phyloP scores from a whole-genome alignment of 2,888 invertebrate species.

The Pachymerium ferrugineum region DNA sequence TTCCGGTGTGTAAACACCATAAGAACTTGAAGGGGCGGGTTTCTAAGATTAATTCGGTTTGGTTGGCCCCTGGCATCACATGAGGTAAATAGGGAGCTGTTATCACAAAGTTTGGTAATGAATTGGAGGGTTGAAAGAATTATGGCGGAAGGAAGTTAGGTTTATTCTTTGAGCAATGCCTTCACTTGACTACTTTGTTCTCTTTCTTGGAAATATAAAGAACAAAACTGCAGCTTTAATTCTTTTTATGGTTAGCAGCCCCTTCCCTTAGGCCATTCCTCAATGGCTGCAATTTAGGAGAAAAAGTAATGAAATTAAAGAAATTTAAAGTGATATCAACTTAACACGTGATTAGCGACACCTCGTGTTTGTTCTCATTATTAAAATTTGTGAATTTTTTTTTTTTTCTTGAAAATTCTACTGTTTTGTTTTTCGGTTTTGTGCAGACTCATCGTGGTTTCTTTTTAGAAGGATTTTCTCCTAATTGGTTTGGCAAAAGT shows the following conservation, averaged over 20 bases:
- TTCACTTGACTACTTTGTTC: background rate
- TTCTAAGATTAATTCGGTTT: background rate
- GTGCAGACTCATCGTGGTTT: background rate
- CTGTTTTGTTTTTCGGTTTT: background rate
- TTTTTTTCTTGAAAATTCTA: background rate
- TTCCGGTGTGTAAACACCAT: background rate
- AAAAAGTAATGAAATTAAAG: too few relatives aligned
- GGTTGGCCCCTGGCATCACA: background rate
- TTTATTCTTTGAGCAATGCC: background rate
- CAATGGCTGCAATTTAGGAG: too few relatives aligned
- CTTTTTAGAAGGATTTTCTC: background rate
- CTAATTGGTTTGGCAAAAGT: constrained; percentile 3
- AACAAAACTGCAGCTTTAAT: too few relatives aligned
- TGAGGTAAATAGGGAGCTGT: background rate
- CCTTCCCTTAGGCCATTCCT: too few relatives aligned
- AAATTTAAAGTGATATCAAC: too few relatives aligned
- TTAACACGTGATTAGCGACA: too few relatives aligned
- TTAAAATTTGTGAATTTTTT: background rate
- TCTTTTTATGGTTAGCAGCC: too few relatives aligned
- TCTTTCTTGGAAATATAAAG: background rate
- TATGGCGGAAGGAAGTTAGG: background rate
- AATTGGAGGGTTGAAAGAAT: too few relatives aligned
- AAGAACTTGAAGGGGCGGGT: background rate
- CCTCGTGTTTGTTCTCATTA: too few relatives aligned
- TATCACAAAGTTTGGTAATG: background rate